Conservation (phyloP, 2,113 vertebrate genomes). For the Perca fluviatilis region DNA sequence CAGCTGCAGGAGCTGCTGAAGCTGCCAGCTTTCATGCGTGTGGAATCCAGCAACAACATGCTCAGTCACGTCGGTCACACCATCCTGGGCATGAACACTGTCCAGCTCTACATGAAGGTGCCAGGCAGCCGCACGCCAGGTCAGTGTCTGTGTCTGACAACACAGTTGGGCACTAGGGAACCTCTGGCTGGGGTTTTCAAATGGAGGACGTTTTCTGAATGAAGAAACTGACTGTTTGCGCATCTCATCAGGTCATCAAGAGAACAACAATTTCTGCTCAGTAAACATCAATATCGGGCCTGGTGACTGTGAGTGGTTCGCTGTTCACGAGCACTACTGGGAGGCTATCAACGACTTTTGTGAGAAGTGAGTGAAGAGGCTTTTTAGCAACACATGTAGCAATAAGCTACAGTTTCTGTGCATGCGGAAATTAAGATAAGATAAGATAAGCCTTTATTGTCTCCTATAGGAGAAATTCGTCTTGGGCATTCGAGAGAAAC, state of each 20-base stretch:
- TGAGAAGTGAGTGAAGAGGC: constrained; percentile 85
- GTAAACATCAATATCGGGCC: constrained; percentile 96
- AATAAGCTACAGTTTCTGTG: not conserved
- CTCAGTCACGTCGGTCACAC: constrained; percentile 94
- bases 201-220: not conserved
- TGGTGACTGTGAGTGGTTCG: constrained; percentile 95
- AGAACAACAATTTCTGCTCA: constrained; percentile 95
- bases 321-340: constrained; percentile 94
- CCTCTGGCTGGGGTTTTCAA: not conserved
- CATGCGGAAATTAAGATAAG: not conserved
- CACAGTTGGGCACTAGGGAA: not conserved
- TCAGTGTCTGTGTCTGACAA: constrained; percentile 56
- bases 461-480: no score
- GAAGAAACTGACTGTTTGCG: not conserved
- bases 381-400: not conserved
- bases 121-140: constrained; percentile 94
- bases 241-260: constrained; percentile 89
- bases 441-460: no score
- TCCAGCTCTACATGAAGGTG: constrained; percentile 98
- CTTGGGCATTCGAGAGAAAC: no score
- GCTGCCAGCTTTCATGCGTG: constrained; percentile 95
- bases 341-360: constrained; percentile 91
- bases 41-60: constrained; percentile 94
- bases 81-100: constrained; percentile 97
- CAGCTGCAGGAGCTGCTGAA: constrained; percentile 95